A percentile compares a stretch with the other conserved stretches of the same genome.
Evolutionary conservation across 2,888 invertebrate genomes (phyloP).

Genomic region (Acronicta psi): DNA sequence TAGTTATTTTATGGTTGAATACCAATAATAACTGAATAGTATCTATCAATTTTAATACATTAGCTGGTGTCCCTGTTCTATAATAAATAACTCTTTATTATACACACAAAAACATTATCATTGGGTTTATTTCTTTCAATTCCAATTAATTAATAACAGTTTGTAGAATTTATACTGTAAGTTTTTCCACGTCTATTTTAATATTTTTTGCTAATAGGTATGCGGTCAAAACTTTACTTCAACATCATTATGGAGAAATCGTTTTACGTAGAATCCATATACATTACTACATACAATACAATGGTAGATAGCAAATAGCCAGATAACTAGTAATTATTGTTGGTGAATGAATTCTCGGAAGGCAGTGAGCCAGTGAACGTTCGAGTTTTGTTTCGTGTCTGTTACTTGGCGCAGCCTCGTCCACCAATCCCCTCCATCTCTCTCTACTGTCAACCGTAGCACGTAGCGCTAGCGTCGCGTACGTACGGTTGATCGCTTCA

Average conservation of each 20-base stretch:
- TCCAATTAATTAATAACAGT: no score
- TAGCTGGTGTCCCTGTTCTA: no score
- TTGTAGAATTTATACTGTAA: no score
- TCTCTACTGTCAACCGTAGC: conserved; percentile 10
- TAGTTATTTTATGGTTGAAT: neutral
- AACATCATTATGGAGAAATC: conserved; percentile 21
- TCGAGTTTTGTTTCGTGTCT: conserved; percentile 71
- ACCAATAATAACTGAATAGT: no score
- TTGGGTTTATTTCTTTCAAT: no score
- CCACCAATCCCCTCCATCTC: conserved; percentile 59
- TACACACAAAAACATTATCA: no score
- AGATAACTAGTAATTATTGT: conserved; percentile 70
- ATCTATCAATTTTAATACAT: no score
- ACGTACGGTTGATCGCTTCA: conserved; percentile 14
- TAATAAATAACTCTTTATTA: no score
- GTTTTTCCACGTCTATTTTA: no score
- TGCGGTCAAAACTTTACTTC: conserved; percentile 4
- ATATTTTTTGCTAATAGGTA: no score
- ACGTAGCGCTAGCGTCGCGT: conserved; percentile 34
- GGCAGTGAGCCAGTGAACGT: conserved; percentile 75
- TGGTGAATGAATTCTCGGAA: conserved; percentile 83
- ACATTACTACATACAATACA: conserved; percentile 55
- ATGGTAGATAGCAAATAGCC: conserved; percentile 72
- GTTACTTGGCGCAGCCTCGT: conserved; percentile 62
- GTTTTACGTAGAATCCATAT: conserved; percentile 58